A percentile compares a stretch with the other conserved stretches of the same genome.
These are phyloP conservation scores for Neoascia interrupta DNA, from an alignment of 2,888 invertebrate genomes.

Conservation along the genomic window DNA sequence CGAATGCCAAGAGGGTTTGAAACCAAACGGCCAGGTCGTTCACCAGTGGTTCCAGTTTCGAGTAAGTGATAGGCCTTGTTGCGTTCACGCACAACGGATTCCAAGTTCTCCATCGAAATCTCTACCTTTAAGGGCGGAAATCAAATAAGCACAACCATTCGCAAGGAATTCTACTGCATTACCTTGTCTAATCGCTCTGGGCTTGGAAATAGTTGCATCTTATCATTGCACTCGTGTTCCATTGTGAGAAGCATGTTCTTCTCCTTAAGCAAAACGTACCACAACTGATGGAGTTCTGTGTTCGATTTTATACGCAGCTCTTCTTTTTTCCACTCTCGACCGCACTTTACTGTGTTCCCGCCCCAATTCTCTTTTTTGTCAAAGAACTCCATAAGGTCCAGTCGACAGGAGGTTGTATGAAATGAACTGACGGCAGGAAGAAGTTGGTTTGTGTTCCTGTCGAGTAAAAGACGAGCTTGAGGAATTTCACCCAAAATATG, in stretches of 20 bases:
- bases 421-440: slow-evolving; percentile 19
- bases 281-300: slow-evolving; percentile 96
- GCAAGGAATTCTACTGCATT: background rate
- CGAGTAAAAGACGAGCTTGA: background rate
- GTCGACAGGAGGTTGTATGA: slow-evolving; percentile 40
- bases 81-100: slow-evolving; percentile 93
- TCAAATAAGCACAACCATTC: background rate
- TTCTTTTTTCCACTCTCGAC: slow-evolving; percentile 92
- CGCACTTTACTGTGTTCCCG: slow-evolving; percentile 86
- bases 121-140: slow-evolving; percentile 82
- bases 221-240: slow-evolving; percentile 89
- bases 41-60: slow-evolving; percentile 93
- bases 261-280: slow-evolving; percentile 96
- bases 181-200: slow-evolving; percentile 96
- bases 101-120: slow-evolving; percentile 96
- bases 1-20: slow-evolving; percentile 83
- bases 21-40: slow-evolving; percentile 84
- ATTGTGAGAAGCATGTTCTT: slow-evolving; percentile 98
- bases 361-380: slow-evolving; percentile 92
- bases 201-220: slow-evolving; percentile 88
- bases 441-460: slow-evolving; percentile 6
- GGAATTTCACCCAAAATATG: background rate
- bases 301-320: slow-evolving; percentile 97
- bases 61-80: slow-evolving; percentile 93
- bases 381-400: slow-evolving; percentile 92